Base-by-base conservation (phyloP, 2,888 invertebrate genomes). In the Zaprionus obscuricornis region DNA sequence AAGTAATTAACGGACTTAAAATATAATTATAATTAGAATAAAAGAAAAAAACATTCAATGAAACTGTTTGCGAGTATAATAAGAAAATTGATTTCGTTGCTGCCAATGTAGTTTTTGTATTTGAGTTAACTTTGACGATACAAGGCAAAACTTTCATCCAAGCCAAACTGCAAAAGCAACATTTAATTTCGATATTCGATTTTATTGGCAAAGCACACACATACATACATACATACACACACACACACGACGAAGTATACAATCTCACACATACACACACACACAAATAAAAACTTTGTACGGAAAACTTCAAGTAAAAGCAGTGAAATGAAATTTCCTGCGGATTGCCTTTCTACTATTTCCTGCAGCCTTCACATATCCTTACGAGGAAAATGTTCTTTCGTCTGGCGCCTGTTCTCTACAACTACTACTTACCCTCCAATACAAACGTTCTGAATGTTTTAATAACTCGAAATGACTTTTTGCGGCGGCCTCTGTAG, bases 361-460 rank as follows among this genome's bases (percentile, higher is more conserved):
- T 84, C 78, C 86, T 81, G 69, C 45, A 60, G 66, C 62, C 73
- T 64, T 84, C 81, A 71, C 65, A 75, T 75, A 82, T 81, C 66
- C 71, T 64, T 78, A 47, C 83, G 59, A 62, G 52, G 45, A 55
- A 72, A 42, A 66, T 42, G 46, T 51, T 55, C 63, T 74, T 42
- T 36, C 49, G 55, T 36, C 14, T 16, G 18, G 13, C 26, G 27
- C 10, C 34, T 26, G 33, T 36, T 29, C 56, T 47, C 69, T 70
- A 69, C n/a, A n/a, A n/a, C n/a, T n/a, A n/a, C n/a, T n/a, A n/a
- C n/a, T n/a, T 66, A 59, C 46, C 54, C 63, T 59, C 52, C 66
- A 68, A 78, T 86, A 83, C 85, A 75, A 83, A 83, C 83, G 86
- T 86, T 79, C 64, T 86, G 87, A 84, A 87, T 84, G 83, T 87